Base-by-base conservation (phyloP, 2,113 vertebrate genomes). In the Zingel zingel region DNA sequence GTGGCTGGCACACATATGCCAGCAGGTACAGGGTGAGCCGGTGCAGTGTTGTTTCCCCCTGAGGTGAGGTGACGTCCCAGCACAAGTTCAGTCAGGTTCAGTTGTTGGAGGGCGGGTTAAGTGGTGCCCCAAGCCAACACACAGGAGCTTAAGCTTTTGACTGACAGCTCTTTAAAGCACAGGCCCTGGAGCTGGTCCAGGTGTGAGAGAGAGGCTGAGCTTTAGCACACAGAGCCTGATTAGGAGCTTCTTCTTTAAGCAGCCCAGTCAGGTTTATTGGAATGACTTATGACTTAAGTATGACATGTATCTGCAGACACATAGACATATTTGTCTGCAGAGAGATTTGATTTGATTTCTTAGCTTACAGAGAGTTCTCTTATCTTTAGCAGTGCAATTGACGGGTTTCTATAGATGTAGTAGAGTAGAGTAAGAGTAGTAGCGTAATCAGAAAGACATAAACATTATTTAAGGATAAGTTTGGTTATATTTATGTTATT, bases 181-280 rank as follows among this genome's bases (percentile, higher is more conserved):
- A 6, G 64, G 57, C 83, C 92, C 92, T 88, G 81, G 65, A 94
- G 93, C 88, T 30, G 62, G 51, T 83, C 91, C 93, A 95, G 94
- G 94, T 95, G 93, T 87, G 71, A 88, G 51, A 82, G 58, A 66
- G 56, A 67, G 50, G 36, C 59, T 48, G 77, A 75, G 48, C 45
- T 72, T 69, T 13, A 69, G 56, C 81, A 76, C 70, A 59, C 54
- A 70, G 39, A 59, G 58, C 27, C 77, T 59, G 74, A 89, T 90
- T 80, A 84, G 75, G 61, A 77, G 64, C 16, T 63, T 53, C 74
- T 78, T 62, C 57, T 82, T 51, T 5, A 43, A 54, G 74, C 73
- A 36, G 69, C 54, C 64, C 62, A 69, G 86, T 33, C 61, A 27
- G 39, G 27, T 62, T 74, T 61, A 10, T 51, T 71, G 43, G 58